Evolutionary conservation across 2,888 invertebrate genomes (phyloP).

Genomic region (Melanophora roralis): DNA sequence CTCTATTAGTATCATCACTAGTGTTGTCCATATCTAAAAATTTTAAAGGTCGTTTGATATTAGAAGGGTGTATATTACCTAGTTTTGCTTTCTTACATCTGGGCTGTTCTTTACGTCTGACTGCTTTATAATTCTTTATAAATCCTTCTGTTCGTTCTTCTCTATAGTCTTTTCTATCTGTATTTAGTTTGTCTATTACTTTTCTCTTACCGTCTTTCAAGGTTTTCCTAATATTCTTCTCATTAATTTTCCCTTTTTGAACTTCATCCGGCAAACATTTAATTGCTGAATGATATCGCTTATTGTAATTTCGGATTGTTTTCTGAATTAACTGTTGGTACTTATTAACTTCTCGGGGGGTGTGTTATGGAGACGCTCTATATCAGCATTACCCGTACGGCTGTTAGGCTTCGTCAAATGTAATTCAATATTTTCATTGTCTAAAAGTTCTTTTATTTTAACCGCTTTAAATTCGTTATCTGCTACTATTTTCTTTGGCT

Average conservation of each 20-base stretch:
- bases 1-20: neutral
- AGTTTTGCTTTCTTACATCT: neutral
- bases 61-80: conserved; percentile 43
- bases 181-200: conserved; percentile 34
- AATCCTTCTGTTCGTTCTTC: conserved; percentile 20
- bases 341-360: conserved; percentile 32
- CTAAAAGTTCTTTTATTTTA: conserved; percentile 50
- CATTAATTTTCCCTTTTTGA: neutral
- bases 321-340: conserved; percentile 33
- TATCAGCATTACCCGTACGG: conserved; percentile 58
- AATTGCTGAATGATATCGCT: neutral
- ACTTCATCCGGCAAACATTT: neutral
- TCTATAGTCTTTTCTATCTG: conserved; percentile 14
- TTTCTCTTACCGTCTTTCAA: conserved; percentile 37
- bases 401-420: conserved; percentile 60
- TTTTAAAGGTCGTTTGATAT: conserved; percentile 53
- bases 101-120: no score
- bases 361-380: conserved; percentile 55
- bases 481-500: conserved; percentile 45
- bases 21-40: conserved; percentile 42
- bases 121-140: no score
- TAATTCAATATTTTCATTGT: conserved; percentile 50
- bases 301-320: conserved; percentile 25
- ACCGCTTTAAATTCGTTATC: conserved; percentile 59
- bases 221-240: neutral